phyloP scores from a whole-genome alignment of 92 coral and sea anemone species.

The Blastomussa wellsi region DNA sequence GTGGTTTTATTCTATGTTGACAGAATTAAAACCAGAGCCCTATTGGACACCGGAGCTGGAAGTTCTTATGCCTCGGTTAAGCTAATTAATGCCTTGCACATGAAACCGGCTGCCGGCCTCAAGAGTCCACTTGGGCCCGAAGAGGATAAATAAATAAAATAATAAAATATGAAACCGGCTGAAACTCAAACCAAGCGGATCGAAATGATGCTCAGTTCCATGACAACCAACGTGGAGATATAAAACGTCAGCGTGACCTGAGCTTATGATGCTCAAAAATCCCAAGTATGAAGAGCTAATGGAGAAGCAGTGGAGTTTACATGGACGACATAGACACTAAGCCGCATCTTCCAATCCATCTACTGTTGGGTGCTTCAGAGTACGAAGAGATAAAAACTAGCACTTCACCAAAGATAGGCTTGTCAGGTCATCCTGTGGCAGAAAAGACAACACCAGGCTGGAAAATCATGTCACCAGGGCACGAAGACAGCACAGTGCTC shows the following conservation, averaged over 20 bases:
- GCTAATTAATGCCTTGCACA: slow-evolving; percentile 43
- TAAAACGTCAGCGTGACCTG: slow-evolving; percentile 33
- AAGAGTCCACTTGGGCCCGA: no score
- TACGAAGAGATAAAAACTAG: slow-evolving; percentile 22
- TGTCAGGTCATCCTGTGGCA: slow-evolving; percentile 38
- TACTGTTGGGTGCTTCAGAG: slow-evolving; percentile 51
- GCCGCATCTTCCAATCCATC: slow-evolving; percentile 43
- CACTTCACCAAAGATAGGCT: no score
- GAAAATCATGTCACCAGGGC: slow-evolving; percentile 58
- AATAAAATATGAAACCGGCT: slow-evolving; percentile 18
- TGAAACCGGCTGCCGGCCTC: no score
- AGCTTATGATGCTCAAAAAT: slow-evolving; percentile 57
- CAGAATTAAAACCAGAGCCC: slow-evolving; percentile 43
- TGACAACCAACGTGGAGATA: slow-evolving; percentile 25
- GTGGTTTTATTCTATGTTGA: slow-evolving; percentile 43
- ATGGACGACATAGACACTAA: slow-evolving; percentile 45
- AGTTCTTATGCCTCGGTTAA: slow-evolving; percentile 53
- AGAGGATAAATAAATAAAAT: no score
- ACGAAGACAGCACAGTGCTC: slow-evolving; percentile 26
- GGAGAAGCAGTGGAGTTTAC: slow-evolving; percentile 32
- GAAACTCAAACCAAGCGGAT: slow-evolving; percentile 36
- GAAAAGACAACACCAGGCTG: slow-evolving; percentile 41
- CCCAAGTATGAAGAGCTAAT: slow-evolving; percentile 44
- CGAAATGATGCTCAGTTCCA: slow-evolving; percentile 60
- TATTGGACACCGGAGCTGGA: slow-evolving; percentile 61